phyloP scores from a whole-genome alignment of 2,797 vertebrate genomes.

The Huso huso region DNA sequence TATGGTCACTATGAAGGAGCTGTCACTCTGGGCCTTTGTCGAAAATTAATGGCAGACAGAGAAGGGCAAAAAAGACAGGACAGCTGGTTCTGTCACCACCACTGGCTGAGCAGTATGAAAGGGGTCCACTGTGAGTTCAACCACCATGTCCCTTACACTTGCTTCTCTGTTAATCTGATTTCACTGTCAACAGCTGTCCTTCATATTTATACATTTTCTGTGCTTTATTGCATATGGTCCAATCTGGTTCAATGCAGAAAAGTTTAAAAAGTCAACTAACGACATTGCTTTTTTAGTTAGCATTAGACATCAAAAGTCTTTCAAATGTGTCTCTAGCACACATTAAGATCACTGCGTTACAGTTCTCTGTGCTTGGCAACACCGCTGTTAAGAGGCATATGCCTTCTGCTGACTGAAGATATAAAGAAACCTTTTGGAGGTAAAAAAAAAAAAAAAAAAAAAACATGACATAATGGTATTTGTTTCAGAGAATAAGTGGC shows the following conservation, averaged over 20 bases:
- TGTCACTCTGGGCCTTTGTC: slow-evolving; percentile 75
- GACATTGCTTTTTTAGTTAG: too few species aligned
- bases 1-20: slow-evolving; percentile 82
- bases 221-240: slow-evolving; percentile 6
- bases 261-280: not conserved
- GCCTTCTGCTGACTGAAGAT: too few species aligned
- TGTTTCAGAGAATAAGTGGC: too few species aligned
- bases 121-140: slow-evolving; percentile 44
- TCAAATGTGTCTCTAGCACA: too few species aligned
- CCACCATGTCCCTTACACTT: slow-evolving; percentile 42
- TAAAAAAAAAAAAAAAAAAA: too few species aligned
- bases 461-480: too few species aligned
- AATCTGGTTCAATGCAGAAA: not conserved
- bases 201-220: slow-evolving; percentile 37
- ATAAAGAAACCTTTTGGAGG: too few species aligned
- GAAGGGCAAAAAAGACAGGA: slow-evolving; percentile 80
- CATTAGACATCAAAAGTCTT: too few species aligned
- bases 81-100: slow-evolving; percentile 87
- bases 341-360: too few species aligned
- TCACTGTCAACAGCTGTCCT: slow-evolving; percentile 51
- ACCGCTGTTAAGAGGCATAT: too few species aligned
- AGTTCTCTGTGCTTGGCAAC: too few species aligned
- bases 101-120: slow-evolving; percentile 47
- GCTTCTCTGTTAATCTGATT: slow-evolving; percentile 47
- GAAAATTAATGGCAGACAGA: slow-evolving; percentile 83